These are phyloP conservation scores for Cairina moschata DNA, from an alignment of 2,113 vertebrate genomes.

Conservation along the genomic window DNA sequence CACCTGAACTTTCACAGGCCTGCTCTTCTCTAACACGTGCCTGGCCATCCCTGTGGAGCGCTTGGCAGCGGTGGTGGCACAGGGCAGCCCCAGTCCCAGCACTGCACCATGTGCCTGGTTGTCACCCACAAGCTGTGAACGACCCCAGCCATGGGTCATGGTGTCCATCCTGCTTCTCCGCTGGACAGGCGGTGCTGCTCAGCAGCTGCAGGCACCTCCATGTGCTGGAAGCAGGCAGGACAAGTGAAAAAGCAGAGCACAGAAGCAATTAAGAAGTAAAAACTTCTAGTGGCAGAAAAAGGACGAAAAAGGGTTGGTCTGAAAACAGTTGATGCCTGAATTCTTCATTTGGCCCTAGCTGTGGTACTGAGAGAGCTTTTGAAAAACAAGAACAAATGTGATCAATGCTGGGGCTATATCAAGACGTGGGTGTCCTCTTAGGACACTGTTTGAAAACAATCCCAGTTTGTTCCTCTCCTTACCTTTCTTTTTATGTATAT, in stretches of 20 bases:
- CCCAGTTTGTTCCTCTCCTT: neutral
- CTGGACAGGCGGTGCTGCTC: neutral
- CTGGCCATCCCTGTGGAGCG: neutral
- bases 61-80: neutral
- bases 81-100: neutral
- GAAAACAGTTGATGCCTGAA: neutral
- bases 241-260: neutral
- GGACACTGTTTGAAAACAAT: neutral
- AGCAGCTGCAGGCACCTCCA: neutral
- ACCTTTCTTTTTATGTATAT: neutral
- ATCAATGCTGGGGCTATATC: neutral
- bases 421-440: neutral
- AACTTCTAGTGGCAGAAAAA: neutral
- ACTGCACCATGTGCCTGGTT: neutral
- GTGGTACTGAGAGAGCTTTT: neutral
- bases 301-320: neutral
- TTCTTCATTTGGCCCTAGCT: neutral
- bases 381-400: neutral
- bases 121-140: neutral
- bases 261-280: neutral
- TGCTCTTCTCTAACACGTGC: neutral
- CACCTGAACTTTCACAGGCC: neutral
- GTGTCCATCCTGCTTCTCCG: neutral
- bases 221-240: neutral
- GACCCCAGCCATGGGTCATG: fast-evolving